phyloP scores from a whole-genome alignment of 2,888 invertebrate genomes.

The Limenitis camilla region DNA sequence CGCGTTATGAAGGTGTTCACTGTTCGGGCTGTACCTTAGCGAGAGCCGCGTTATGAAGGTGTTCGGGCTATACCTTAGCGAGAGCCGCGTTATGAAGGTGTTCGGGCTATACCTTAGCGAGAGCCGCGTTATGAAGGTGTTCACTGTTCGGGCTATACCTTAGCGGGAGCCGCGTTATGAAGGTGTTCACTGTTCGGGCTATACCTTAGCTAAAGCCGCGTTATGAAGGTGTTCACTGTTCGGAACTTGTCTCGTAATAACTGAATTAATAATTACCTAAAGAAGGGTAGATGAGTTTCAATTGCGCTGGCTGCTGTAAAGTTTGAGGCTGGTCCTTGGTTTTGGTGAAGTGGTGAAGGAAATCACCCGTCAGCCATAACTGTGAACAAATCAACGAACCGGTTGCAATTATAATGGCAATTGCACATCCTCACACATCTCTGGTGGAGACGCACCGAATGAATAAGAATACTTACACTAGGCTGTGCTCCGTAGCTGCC shows the following conservation, averaged over 20 bases:
- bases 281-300: conserved; percentile 63
- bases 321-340: conserved; percentile 50
- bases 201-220: too few species aligned
- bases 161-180: too few species aligned
- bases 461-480: conserved; percentile 35
- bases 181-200: too few species aligned
- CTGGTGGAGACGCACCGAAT: neutral
- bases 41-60: too few species aligned
- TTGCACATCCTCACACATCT: neutral
- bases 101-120: too few species aligned
- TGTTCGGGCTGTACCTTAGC: too few species aligned
- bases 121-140: too few species aligned
- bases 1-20: too few species aligned
- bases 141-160: too few species aligned
- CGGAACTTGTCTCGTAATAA: neutral
- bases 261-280: conserved; percentile 38
- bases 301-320: conserved; percentile 52
- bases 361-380: conserved; percentile 85
- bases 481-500: conserved; percentile 86
- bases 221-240: too few species aligned
- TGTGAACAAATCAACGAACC: conserved; percentile 26
- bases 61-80: too few species aligned
- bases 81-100: too few species aligned
- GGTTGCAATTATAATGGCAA: neutral
- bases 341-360: conserved; percentile 73